Percentiles rank a stretch among this genome's conserved stretches.
Conservation (phyloP, 2,113 vertebrate genomes). For the Calcarius ornatus region DNA sequence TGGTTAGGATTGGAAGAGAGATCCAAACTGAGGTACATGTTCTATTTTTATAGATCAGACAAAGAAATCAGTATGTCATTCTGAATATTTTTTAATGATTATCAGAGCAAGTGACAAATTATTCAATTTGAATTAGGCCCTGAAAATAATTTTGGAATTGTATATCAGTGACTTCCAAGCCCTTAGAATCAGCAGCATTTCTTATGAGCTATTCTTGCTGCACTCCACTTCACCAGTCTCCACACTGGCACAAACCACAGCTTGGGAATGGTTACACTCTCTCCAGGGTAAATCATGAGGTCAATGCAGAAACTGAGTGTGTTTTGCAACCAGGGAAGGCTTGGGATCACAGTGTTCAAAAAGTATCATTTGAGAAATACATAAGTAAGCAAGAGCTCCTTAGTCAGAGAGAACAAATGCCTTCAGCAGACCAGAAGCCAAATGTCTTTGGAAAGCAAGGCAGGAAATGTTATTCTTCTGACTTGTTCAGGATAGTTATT, state of each 20-base stretch:
- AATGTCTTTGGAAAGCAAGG: neutral
- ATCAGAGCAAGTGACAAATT: neutral
- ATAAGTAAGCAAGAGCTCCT: neutral
- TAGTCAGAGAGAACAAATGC: neutral
- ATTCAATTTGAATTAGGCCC: neutral
- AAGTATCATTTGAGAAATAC: neutral
- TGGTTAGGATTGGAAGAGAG: neutral
- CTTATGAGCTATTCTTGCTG: neutral
- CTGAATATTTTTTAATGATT: neutral
- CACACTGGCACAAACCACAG: neutral
- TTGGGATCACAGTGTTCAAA: neutral
- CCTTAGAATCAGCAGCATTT: neutral
- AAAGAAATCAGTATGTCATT: neutral
- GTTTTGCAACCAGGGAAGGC: neutral
- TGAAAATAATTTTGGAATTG: neutral
- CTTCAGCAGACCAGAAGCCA: constrained; percentile 3
- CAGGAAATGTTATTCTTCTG: constrained; percentile 18
- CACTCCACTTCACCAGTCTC: neutral
- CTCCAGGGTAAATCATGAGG: neutral
- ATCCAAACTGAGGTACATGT: neutral
- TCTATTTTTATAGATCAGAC: neutral
- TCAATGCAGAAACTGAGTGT: neutral
- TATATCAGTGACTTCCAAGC: neutral
- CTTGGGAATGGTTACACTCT: neutral
- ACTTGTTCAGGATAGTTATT: neutral